These are phyloP conservation scores for Chaetops frenatus DNA, from an alignment of 2,113 vertebrate genomes.

Conservation along the genomic window DNA sequence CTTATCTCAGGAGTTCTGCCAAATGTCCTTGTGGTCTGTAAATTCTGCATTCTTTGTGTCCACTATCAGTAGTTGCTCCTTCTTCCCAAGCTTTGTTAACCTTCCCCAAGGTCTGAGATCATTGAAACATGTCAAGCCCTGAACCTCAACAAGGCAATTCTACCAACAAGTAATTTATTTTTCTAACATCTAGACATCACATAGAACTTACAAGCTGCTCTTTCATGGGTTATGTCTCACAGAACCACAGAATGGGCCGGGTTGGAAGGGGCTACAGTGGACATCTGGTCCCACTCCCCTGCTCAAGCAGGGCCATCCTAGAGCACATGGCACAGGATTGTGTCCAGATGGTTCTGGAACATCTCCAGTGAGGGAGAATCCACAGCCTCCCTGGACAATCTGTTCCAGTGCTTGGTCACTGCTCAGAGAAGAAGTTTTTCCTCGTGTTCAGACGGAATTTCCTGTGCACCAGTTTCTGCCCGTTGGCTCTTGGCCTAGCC, in stretches of 20 bases:
- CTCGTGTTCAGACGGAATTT: not conserved
- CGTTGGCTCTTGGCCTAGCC: accelerated
- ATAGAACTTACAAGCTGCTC: not conserved
- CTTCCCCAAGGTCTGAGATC: not conserved
- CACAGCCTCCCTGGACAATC: not conserved
- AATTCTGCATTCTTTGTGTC: not conserved
- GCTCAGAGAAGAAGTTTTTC: not conserved
- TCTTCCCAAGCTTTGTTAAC: not conserved
- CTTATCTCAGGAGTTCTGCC: not conserved
- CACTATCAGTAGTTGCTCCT: not conserved
- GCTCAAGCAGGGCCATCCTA: not conserved
- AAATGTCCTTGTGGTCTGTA: not conserved
- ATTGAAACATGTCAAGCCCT: accelerated
- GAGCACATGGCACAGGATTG: not conserved
- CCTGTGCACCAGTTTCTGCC: not conserved
- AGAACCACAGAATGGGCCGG: not conserved
- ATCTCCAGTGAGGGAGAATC: not conserved
- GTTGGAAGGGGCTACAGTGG: not conserved
- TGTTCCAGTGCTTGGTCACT: accelerated
- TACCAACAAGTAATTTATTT: not conserved
- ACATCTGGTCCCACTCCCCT: not conserved
- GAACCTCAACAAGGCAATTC: not conserved
- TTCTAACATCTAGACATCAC: not conserved
- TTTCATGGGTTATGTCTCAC: not conserved
- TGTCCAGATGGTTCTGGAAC: not conserved